Conservation (phyloP, 1,140 invertebrate species). For the Gryllus bimaculatus region DNA sequence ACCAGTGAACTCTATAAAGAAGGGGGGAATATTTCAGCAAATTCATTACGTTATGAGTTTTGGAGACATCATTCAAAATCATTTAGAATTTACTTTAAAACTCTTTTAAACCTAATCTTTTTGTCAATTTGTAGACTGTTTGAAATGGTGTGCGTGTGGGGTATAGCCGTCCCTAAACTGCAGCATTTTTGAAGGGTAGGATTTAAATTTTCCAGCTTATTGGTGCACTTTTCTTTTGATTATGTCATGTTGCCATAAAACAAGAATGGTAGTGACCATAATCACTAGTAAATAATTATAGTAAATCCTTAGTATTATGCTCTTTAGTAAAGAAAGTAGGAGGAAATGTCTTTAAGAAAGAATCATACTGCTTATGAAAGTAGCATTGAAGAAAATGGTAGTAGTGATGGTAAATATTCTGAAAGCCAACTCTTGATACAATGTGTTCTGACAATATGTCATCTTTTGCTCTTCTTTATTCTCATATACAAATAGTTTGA, state of each 20-base stretch:
- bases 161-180: too few relatives aligned
- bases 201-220: background rate
- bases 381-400: background rate
- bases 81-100: too few relatives aligned
- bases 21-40: too few relatives aligned
- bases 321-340: background rate
- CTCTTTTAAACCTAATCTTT: too few relatives aligned
- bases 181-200: background rate
- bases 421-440: too few relatives aligned
- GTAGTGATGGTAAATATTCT: too few relatives aligned
- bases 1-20: too few relatives aligned
- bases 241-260: background rate
- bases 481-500: background rate
- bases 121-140: too few relatives aligned
- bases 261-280: background rate
- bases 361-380: background rate
- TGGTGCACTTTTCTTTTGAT: background rate
- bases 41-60: too few relatives aligned
- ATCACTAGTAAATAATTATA: background rate
- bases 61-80: too few relatives aligned
- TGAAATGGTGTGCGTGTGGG: too few relatives aligned
- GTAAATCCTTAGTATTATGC: background rate
- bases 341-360: background rate
- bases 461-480: background rate
- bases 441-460: too few relatives aligned